Evolutionary conservation across 2,113 vertebrate genomes (phyloP), one percentile per base, ranked within the genome.

Genomic region (Malurus cyaneus): DNA sequence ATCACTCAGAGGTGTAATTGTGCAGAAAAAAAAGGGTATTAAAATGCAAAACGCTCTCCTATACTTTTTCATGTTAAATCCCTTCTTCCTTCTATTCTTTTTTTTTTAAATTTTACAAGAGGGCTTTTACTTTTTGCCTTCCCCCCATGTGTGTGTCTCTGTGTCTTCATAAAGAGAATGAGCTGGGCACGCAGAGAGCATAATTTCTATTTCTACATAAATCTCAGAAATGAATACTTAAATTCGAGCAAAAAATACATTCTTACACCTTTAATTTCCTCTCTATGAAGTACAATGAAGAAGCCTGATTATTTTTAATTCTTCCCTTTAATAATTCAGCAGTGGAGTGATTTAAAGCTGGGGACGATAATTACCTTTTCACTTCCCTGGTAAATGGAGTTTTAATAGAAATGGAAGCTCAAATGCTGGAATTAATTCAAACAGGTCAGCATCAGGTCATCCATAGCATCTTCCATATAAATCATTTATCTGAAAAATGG

Each of bases 251-350:
- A 97, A 97, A 98, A 91, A 77, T 94, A 97, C 96, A 95, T 97
- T 97, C 97, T 98, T 98, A 97, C 94, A 98, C 97, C 98, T 98
- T 98, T 98, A 98, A 98, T 98, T 98, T 98, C 97, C 97, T 95
- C 94, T 97, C 97, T 97, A 97, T 97, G 97, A 97, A 97, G 96
- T 97, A 88, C 97, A 98, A 97, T 98, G 97, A 97, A 97, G 98
- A 97, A 97, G 97, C 93, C 97, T 98, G 98, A 98, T 98, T 98
- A 98, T 98, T 98, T 98, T 98, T 98, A 98, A 98, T 98, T 98
- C 97, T 97, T 96, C 47, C 92, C 94, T 98, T 98, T 98, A 98
- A 98, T 98, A 98, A 98, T 98, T 98, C 97, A 98, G 92, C 20
- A 59, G 96, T 23, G 42, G 96, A 97, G 97, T 98, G 98, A 98